These are phyloP conservation scores for Schrankia costaestrigalis DNA, from an alignment of 2,888 invertebrate genomes.

Conservation along the genomic window DNA sequence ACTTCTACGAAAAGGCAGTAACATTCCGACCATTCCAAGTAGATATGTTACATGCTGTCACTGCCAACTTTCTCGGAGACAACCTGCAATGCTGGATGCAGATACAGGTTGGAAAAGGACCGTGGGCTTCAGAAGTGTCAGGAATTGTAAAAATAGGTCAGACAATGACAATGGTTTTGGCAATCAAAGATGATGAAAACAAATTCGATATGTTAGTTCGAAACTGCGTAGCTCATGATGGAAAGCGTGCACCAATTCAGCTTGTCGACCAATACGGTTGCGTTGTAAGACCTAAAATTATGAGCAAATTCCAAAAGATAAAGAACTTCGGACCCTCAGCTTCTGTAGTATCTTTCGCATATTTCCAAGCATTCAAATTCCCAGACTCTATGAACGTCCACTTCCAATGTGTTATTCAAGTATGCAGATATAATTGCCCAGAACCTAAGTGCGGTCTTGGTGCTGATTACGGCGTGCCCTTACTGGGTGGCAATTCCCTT, in stretches of 20 bases:
- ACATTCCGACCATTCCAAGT: conserved; percentile 97
- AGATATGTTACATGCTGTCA: conserved; percentile 96
- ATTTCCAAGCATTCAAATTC: conserved; percentile 98
- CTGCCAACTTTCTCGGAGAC: conserved; percentile 96
- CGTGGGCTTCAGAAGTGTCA: conserved; percentile 98
- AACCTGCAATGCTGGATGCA: conserved; percentile 99
- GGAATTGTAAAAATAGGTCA: conserved; percentile 97
- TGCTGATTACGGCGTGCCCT: conserved; percentile 85
- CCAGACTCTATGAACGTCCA: conserved; percentile 98
- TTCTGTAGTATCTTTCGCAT: conserved; percentile 95
- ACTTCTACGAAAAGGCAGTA: conserved; percentile 96
- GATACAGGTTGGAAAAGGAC: conserved; percentile 97
- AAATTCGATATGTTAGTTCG: conserved; percentile 97
- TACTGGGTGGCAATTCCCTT: conserved; percentile 82
- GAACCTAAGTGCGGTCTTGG: conserved; percentile 92
- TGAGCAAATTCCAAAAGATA: conserved; percentile 97
- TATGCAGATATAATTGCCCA: conserved; percentile 95
- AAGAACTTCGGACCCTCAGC: conserved; percentile 97
- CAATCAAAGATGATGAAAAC: conserved; percentile 97
- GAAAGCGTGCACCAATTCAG: conserved; percentile 95
- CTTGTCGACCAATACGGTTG: conserved; percentile 96
- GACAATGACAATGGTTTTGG: conserved; percentile 98
- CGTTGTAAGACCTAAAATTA: conserved; percentile 95
- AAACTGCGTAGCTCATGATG: conserved; percentile 97
- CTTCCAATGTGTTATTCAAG: conserved; percentile 98